Conservation (phyloP, 2,113 vertebrate species). For the human (Homo sapiens) region GRCh38 chr7:11131501-11132000, state of each 20-base stretch:
- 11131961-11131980: not conserved
- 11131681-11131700: not conserved
- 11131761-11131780: not conserved
- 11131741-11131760: not conserved
- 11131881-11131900: not conserved
- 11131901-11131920: not conserved
- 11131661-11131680: not conserved
- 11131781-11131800: not conserved
- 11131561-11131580: not conserved
- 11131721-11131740: not conserved
- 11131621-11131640: not conserved
- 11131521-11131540: not conserved
- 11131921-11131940: not conserved
- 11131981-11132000: not conserved
- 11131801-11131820: not conserved
- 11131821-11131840: not conserved
- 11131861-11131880: not conserved
- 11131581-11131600: not conserved
- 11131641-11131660: not conserved
- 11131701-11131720: not conserved
- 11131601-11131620: not conserved
- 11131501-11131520: not conserved
- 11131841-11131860: not conserved
- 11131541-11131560: not conserved
- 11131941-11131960: not conserved